These are phyloP conservation scores for Apaloderma vittatum DNA, from an alignment of 2,113 vertebrate genomes.

Conservation along the genomic window DNA sequence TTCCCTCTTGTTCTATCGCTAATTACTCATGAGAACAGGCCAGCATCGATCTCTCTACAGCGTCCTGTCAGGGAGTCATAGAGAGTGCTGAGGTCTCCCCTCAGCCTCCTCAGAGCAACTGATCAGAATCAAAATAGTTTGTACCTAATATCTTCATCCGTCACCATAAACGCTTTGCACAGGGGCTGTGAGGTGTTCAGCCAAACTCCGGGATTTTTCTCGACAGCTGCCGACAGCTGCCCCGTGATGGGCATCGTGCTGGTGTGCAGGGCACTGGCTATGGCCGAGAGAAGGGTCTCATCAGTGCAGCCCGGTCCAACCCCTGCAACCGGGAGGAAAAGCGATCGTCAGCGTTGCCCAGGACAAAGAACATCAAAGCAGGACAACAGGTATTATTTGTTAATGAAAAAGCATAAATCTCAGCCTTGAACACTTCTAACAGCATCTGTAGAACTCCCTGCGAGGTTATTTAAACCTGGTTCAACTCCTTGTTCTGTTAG, in stretches of 20 bases:
- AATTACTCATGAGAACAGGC: too few relatives aligned
- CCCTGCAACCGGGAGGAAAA: slow-evolving; percentile 71
- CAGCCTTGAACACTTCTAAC: background rate
- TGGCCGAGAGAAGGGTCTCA: slow-evolving; percentile 94
- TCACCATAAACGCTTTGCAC: slow-evolving; percentile 98
- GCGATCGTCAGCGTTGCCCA: background rate
- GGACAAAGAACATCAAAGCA: background rate
- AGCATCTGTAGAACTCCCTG: background rate
- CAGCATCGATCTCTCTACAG: too few relatives aligned
- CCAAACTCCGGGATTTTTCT: slow-evolving; percentile 98
- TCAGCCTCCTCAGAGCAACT: background rate
- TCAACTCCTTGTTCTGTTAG: background rate
- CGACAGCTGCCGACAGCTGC: slow-evolving; percentile 94
- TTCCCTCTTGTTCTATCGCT: too few relatives aligned
- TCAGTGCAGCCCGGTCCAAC: slow-evolving; percentile 97
- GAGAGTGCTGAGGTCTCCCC: too few relatives aligned
- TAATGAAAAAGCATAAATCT: background rate
- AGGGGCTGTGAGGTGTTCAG: slow-evolving; percentile 96
- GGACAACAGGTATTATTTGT: background rate
- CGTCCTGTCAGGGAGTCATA: too few relatives aligned
- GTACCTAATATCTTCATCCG: slow-evolving; percentile 97
- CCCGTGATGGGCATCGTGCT: slow-evolving; percentile 96
- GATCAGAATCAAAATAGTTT: background rate
- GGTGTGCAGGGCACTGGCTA: slow-evolving; percentile 96
- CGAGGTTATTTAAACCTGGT: background rate